Conservation (phyloP, 2,797 vertebrate genomes). For the Holocentrus rufus region DNA sequence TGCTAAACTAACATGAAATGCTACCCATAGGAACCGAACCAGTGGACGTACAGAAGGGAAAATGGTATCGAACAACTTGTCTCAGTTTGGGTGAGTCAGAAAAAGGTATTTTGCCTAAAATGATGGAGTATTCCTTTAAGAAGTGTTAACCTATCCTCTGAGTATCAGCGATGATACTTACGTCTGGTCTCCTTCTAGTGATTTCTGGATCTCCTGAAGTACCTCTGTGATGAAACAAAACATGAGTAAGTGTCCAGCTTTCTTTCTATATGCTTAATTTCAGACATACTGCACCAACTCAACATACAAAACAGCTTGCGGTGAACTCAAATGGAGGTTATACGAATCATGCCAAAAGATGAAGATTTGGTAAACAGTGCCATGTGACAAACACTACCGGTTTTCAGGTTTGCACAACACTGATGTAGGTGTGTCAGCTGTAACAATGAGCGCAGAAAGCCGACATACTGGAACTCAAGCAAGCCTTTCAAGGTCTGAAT, state of each 20-base stretch:
- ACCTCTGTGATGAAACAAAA: slow-evolving; percentile 82
- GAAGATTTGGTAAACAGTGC: slow-evolving; percentile 13
- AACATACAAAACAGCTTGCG: background rate
- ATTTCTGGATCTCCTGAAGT: slow-evolving; percentile 96
- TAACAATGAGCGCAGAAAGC: slow-evolving; percentile 39
- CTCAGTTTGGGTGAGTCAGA: too few relatives aligned
- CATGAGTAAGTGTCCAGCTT: background rate
- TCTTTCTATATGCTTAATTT: background rate
- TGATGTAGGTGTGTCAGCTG: slow-evolving; percentile 15
- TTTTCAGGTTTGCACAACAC: background rate
- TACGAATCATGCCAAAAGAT: slow-evolving; percentile 27
- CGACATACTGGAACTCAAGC: slow-evolving; percentile 29
- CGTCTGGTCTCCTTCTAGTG: slow-evolving; percentile 90
- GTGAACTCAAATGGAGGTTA: slow-evolving; percentile 1
- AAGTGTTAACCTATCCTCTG: too few relatives aligned
- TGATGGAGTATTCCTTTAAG: too few relatives aligned
- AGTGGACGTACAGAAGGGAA: too few relatives aligned
- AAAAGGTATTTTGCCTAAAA: too few relatives aligned
- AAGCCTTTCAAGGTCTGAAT: slow-evolving; percentile 6
- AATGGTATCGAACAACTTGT: too few relatives aligned
- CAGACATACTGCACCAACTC: background rate
- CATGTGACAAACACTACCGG: slow-evolving; percentile 4
- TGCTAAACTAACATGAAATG: too few relatives aligned
- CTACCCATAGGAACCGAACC: too few relatives aligned
- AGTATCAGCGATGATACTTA: slow-evolving; percentile 75